phyloP scores from a whole-genome alignment of 2,113 vertebrate species.

The Plestiodon gilberti region DNA sequence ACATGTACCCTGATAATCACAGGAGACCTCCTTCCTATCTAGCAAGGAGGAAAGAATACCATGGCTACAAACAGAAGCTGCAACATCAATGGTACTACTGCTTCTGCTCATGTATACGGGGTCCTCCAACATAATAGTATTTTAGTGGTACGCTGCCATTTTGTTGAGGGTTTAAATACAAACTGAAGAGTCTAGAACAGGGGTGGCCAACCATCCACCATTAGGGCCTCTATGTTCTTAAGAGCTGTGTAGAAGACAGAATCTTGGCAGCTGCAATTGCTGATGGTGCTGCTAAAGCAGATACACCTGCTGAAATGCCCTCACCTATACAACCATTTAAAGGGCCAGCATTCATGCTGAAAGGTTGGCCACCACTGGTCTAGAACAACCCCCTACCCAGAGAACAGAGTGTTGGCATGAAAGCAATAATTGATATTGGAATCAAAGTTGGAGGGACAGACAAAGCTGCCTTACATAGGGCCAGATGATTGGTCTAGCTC shows the following conservation, averaged over 20 bases:
- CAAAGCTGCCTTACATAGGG: no score
- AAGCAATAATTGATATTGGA: neutral
- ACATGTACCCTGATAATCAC: neutral
- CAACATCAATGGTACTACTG: neutral
- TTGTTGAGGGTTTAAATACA: neutral
- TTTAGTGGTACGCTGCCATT: neutral
- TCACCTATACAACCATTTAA: no score
- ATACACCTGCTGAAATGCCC: no score
- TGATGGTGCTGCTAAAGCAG: no score
- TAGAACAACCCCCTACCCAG: no score
- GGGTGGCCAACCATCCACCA: no score
- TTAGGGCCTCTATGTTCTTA: no score
- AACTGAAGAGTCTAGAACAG: neutral
- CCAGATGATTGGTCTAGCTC: no score
- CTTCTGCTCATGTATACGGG: neutral
- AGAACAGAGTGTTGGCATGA: neutral
- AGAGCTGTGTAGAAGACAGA: no score
- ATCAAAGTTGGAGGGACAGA: neutral
- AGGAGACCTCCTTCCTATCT: neutral
- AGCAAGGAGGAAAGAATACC: neutral
- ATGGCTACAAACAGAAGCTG: neutral
- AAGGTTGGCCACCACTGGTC: neutral
- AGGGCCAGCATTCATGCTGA: no score
- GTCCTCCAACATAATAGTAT: neutral
- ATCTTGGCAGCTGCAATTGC: no score